Base-by-base conservation (phyloP, 2,797 vertebrate species). In the Manis pentadactyla region DNA sequence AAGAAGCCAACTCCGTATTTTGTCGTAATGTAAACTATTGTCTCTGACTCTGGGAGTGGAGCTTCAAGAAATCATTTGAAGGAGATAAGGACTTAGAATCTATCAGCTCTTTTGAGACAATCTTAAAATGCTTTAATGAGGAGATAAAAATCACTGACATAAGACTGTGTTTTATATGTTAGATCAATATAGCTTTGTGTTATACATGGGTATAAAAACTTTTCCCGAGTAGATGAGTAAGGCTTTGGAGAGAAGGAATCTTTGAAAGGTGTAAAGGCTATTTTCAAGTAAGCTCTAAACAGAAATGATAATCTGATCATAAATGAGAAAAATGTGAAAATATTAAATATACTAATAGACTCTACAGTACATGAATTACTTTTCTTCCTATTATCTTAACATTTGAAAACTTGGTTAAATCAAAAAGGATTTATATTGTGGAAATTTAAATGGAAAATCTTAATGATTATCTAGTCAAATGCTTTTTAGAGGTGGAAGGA, bases 11-110 rank as follows among this genome's bases (percentile, higher is more conserved):
- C 25, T 85, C 18, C 14, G 3, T 81, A 39, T 89, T 77, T 85
- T 82, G 74, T 7, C 46, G 4, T 73, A 34, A 10, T 53, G 3
- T 61, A 39, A 53, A 89, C 12, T 37, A 25, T 89, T 92, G 7
- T 55, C 66, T 92, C 14, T 27, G 23, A 89, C 94, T 95, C 79
- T 46, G n/a, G 63, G 53, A 87, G 34, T 73, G 34, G 63, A 73
- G 27, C 55, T 93, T 82, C 46, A 57, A 79, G 37, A 63, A 84
- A 7, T 85, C 5, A 29, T 93, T 95, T 79, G 87, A 87, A 69
- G 59, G 39, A 94, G 55, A 66, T 83, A 42, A 95, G 82, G 5
- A 73, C 39, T 21, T 79, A 17, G 23, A 83, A 63, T 39, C 37
- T 39, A 37, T 79, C 51, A 90, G 31, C 31, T 49, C 31, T 93